Conservation (phyloP, 2,797 vertebrate species). For the Odontamblyopus rebecca region DNA sequence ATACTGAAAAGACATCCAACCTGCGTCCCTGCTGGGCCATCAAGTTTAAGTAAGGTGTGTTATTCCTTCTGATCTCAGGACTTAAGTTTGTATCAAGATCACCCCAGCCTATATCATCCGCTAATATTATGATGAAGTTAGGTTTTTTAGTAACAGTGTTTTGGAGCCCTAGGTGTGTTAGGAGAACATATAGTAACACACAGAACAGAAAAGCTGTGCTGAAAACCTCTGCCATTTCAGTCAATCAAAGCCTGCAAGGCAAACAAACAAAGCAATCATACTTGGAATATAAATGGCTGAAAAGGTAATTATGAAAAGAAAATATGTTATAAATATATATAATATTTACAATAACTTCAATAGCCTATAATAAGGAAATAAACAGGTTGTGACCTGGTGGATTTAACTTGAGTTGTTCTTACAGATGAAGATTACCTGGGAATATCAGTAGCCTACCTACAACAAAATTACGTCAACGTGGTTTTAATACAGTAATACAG, state of each 20-base stretch:
- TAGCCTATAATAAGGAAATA: too few species aligned
- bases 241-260: conserved; percentile 39
- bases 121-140: conserved; percentile 91
- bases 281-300: too few species aligned
- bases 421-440: too few species aligned
- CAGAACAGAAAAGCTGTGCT: conserved; percentile 45
- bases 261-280: neutral
- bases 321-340: neutral
- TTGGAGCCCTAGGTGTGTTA: conserved; percentile 48
- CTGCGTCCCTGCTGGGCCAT: conserved; percentile 85
- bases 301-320: too few species aligned
- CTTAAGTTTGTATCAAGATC: conserved; percentile 88
- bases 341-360: too few species aligned
- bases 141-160: conserved; percentile 55
- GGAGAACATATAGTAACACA: conserved; percentile 60
- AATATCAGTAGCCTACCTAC: too few species aligned
- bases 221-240: conserved; percentile 56
- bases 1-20: conserved; percentile 60
- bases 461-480: too few species aligned
- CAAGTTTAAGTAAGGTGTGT: conserved; percentile 84
- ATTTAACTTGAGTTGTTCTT: too few species aligned
- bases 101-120: conserved; percentile 95
- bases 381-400: too few species aligned
- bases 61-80: conserved; percentile 62
- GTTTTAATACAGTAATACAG: too few species aligned